Conservation (phyloP, 1,140 invertebrate genomes). For the Nephila pilipes region DNA sequence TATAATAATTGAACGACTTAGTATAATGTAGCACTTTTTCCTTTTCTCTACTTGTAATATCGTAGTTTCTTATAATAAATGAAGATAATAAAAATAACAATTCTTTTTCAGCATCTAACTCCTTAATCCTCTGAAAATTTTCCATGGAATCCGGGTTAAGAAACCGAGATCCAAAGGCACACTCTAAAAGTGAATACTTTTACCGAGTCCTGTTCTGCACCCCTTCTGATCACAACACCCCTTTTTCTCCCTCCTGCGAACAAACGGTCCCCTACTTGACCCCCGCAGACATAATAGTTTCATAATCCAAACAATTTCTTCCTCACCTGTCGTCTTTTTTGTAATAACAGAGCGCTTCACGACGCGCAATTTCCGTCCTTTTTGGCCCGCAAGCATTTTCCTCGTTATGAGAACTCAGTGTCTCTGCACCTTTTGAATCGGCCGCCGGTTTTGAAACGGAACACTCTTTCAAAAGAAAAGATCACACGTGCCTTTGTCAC, state of each 20-base stretch:
- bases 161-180: no score
- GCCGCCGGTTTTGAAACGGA: background rate
- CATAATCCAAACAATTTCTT: constrained; percentile 17
- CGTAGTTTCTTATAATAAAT: no score
- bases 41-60: no score
- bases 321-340: background rate
- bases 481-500: background rate
- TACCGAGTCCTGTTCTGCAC: background rate
- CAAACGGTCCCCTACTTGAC: constrained; percentile 31
- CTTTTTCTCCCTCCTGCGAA: background rate
- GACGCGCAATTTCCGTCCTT: no score
- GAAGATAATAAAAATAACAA: no score
- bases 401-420: background rate
- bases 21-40: no score
- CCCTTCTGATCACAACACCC: background rate
- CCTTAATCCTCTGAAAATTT: no score
- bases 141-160: no score
- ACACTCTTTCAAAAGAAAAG: background rate
- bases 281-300: constrained; percentile 11
- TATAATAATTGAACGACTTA: no score
- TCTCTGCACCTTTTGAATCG: background rate
- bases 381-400: background rate
- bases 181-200: no score
- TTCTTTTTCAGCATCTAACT: no score
- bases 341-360: constrained; percentile 51